A percentile compares a stretch with the other conserved stretches of the same genome.
These are phyloP conservation scores for Pseudochaenichthys georgianus DNA, from an alignment of 2,797 vertebrate species.

Conservation along the genomic window DNA sequence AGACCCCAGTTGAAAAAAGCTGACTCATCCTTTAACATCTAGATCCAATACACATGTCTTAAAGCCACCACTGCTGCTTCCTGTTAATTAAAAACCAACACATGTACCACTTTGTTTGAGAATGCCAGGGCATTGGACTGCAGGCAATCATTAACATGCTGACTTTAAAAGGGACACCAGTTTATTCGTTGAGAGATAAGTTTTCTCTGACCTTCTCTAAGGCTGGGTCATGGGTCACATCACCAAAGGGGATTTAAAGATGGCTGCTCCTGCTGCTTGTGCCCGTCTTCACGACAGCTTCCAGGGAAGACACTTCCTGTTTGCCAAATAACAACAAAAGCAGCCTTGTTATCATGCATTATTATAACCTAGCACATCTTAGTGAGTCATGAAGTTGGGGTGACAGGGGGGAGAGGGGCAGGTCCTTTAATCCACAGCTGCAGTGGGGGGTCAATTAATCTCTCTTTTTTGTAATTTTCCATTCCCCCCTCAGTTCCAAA, in stretches of 20 bases:
- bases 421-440: slow-evolving; percentile 64
- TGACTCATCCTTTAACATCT: background rate
- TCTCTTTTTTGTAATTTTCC: slow-evolving; percentile 42
- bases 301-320: slow-evolving; percentile 76
- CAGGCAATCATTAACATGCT: slow-evolving; percentile 48
- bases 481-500: slow-evolving; percentile 51
- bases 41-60: background rate
- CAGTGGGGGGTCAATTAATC: slow-evolving; percentile 68
- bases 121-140: background rate
- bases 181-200: slow-evolving; percentile 80
- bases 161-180: slow-evolving; percentile 68
- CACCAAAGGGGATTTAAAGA: slow-evolving; percentile 73
- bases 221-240: slow-evolving; percentile 78
- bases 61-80: background rate
- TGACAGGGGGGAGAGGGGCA: slow-evolving; percentile 21
- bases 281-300: slow-evolving; percentile 64
- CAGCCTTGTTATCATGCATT: slow-evolving; percentile 76
- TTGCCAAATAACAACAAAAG: slow-evolving; percentile 78
- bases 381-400: slow-evolving; percentile 50
- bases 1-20: background rate
- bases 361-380: slow-evolving; percentile 71
- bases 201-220: slow-evolving; percentile 80
- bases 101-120: slow-evolving; percentile 29
- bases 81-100: slow-evolving; percentile 45
- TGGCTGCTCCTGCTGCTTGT: slow-evolving; percentile 57